A percentile compares a stretch with the other conserved stretches of the same genome.
These are phyloP conservation scores for Proisotoma minuta DNA, from an alignment of 2,888 invertebrate genomes.

Conservation along the genomic window DNA sequence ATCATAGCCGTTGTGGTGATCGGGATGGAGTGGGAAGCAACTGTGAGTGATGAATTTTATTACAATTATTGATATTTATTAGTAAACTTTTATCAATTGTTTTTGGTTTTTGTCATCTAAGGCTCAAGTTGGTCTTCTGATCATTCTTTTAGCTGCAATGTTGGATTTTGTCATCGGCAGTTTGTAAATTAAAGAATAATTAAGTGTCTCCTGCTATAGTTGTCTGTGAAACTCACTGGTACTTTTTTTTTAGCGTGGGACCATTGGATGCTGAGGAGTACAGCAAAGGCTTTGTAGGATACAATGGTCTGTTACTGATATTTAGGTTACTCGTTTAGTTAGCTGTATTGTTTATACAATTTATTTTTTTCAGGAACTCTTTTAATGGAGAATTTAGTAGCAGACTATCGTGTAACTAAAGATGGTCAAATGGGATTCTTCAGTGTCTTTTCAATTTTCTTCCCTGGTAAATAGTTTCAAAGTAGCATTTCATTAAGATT, in stretches of 20 bases:
- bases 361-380: constrained; percentile 59
- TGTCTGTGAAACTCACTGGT: no score
- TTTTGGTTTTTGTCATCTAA: constrained; percentile 45
- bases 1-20: constrained; percentile 58
- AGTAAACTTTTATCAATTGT: background rate
- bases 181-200: no score
- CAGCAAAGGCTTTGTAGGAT: constrained; percentile 56
- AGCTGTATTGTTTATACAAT: background rate
- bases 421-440: constrained; percentile 81
- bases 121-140: constrained; percentile 55
- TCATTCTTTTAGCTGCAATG: constrained; percentile 54
- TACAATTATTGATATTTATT: background rate
- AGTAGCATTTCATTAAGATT: background rate
- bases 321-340: background rate
- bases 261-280: constrained; percentile 51
- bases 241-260: no score
- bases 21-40: constrained; percentile 59
- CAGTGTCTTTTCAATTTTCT: constrained; percentile 93
- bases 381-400: constrained; percentile 66
- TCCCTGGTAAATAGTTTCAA: constrained; percentile 81
- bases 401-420: constrained; percentile 72
- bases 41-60: background rate
- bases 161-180: constrained; percentile 56
- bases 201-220: no score
- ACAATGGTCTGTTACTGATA: constrained; percentile 47